Conservation (phyloP, 2,797 vertebrate species). For the Coregonus ussuriensis region DNA sequence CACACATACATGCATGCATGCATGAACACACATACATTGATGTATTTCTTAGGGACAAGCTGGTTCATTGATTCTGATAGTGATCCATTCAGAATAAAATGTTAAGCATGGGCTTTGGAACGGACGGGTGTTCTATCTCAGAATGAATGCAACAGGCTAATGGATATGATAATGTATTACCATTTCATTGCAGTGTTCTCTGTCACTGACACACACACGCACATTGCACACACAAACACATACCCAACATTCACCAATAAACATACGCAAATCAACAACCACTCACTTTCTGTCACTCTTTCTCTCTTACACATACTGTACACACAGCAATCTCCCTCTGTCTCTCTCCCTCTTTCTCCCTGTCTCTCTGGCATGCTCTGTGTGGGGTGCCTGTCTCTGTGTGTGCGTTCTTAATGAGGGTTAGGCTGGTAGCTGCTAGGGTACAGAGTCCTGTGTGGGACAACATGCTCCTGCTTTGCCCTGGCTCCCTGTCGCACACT, state of each 20-base stretch:
- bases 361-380: slow-evolving; percentile 45
- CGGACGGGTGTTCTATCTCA: slow-evolving; percentile 47
- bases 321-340: not conserved
- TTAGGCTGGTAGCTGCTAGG: slow-evolving; percentile 66
- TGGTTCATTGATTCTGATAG: slow-evolving; percentile 33
- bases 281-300: not conserved
- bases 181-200: too few relatives aligned
- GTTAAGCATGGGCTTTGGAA: slow-evolving; percentile 33
- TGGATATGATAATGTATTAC: slow-evolving; percentile 49
- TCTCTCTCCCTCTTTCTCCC: slow-evolving; percentile 26
- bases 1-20: not conserved
- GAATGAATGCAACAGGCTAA: slow-evolving; percentile 50
- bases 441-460: not conserved
- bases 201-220: not conserved
- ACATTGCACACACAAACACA: not conserved
- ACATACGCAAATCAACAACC: not conserved
- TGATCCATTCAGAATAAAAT: slow-evolving; percentile 17
- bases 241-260: not conserved
- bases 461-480: not conserved
- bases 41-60: slow-evolving; percentile 22
- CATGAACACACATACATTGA: not conserved
- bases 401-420: slow-evolving; percentile 67
- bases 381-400: slow-evolving; percentile 62
- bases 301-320: slow-evolving; percentile 2
- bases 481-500: slow-evolving; percentile 46